Conservation (phyloP, 2,797 vertebrate genomes). For the Spea hammondii region DNA sequence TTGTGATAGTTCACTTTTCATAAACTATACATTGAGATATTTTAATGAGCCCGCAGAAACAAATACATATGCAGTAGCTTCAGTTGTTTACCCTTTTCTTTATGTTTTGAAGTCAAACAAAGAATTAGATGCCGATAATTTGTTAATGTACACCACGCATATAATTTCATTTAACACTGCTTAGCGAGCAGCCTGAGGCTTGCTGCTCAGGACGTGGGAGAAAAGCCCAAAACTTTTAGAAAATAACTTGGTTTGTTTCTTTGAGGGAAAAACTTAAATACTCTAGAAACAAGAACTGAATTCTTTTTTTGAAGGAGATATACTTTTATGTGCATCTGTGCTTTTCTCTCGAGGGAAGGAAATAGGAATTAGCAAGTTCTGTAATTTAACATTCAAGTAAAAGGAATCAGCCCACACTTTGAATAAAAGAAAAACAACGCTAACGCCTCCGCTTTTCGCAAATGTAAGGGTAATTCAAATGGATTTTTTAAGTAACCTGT, state of each 20-base stretch:
- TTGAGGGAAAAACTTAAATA: constrained; percentile 44
- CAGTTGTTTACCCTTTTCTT: constrained; percentile 2
- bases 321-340: constrained; percentile 37
- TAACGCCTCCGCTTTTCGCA: constrained; percentile 26
- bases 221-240: constrained; percentile 28
- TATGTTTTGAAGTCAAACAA: constrained; percentile 1
- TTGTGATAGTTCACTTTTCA: neutral
- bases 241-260: constrained; percentile 36
- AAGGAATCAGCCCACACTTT: constrained; percentile 20
- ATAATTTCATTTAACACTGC: constrained; percentile 28
- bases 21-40: neutral
- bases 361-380: constrained; percentile 47
- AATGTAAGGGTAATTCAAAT: constrained; percentile 45
- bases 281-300: constrained; percentile 29
- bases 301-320: constrained; percentile 27
- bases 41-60: neutral
- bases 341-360: constrained; percentile 40
- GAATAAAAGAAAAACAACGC: constrained; percentile 10
- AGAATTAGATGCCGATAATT: constrained; percentile 5
- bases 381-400: constrained; percentile 40
- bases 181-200: constrained; percentile 18
- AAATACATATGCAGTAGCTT: neutral
- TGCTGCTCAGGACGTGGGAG: neutral
- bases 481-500: constrained; percentile 50
- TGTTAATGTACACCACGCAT: constrained; percentile 5